A percentile compares a stretch with the other conserved stretches of the same genome.
These are phyloP conservation scores for Xanthia togata DNA, from an alignment of 2,888 invertebrate species.

Conservation along the genomic window DNA sequence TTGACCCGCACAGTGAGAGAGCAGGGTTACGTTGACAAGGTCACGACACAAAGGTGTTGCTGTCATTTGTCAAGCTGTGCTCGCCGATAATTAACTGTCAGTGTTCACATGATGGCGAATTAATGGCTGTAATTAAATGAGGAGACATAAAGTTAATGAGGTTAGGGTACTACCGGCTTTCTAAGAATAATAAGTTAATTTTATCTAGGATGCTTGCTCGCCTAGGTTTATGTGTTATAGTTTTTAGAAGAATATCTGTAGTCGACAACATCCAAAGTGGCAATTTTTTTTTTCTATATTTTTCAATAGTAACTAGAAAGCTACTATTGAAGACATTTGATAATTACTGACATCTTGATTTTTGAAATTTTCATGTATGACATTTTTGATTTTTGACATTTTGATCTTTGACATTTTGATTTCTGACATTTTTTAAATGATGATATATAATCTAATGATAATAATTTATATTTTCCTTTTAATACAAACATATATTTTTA, in stretches of 20 bases:
- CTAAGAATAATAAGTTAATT: not conserved
- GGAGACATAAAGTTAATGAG: constrained; percentile 47
- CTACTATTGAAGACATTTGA: not conserved
- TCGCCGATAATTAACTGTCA: constrained; percentile 72
- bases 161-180: constrained; percentile 47
- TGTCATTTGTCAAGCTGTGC: constrained; percentile 69
- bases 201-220: too few species aligned
- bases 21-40: constrained; percentile 66
- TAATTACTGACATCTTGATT: too few species aligned
- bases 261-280: too few species aligned
- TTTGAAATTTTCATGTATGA: too few species aligned
- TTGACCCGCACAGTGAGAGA: constrained; percentile 62
- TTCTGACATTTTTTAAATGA: too few species aligned
- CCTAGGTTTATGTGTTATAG: not conserved
- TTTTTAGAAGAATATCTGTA: too few species aligned
- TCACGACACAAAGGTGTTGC: constrained; percentile 72
- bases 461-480: too few species aligned
- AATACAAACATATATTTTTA: too few species aligned
- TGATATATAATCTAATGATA: too few species aligned
- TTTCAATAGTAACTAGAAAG: not conserved
- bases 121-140: constrained; percentile 69
- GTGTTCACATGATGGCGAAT: constrained; percentile 67
- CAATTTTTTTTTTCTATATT: not conserved
- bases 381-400: too few species aligned
- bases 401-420: too few species aligned